Evolutionary conservation across 2,888 invertebrate genomes (phyloP).

Genomic region (Melangyna quadrimaculata): DNA sequence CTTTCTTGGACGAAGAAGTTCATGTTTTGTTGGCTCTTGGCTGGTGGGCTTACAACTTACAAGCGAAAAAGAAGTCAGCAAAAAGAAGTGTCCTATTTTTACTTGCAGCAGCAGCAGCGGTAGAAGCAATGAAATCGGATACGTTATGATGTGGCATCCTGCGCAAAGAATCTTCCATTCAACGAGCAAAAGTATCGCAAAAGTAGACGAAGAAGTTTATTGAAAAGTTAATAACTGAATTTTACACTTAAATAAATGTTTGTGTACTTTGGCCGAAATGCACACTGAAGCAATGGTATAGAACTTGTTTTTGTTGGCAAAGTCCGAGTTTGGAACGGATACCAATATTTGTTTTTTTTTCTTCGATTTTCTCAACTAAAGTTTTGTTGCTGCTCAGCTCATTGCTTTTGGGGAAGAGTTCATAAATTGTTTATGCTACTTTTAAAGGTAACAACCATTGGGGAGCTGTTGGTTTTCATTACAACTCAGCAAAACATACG

Average conservation of each 20-base stretch:
- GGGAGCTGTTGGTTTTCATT: slow-evolving; percentile 62
- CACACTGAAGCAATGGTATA: slow-evolving; percentile 11
- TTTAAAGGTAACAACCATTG: slow-evolving; percentile 16
- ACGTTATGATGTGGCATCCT: slow-evolving; percentile 50
- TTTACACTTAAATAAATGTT: slow-evolving; percentile 72
- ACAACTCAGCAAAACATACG: slow-evolving; percentile 29
- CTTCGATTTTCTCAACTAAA: slow-evolving; percentile 40
- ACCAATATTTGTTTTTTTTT: slow-evolving; percentile 16
- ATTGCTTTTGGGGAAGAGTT: slow-evolving; percentile 50
- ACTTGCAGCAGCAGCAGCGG: neutral
- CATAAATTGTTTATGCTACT: slow-evolving; percentile 17
- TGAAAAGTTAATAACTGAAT: slow-evolving; percentile 72
- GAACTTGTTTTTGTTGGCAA: slow-evolving; percentile 25
- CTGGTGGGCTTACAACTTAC: slow-evolving; percentile 9
- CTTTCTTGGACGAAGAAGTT: slow-evolving; percentile 13
- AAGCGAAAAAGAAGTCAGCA: slow-evolving; percentile 3
- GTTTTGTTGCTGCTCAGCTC: slow-evolving; percentile 56
- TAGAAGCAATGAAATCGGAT: slow-evolving; percentile 54
- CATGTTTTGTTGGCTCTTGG: slow-evolving; percentile 15
- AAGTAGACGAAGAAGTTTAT: slow-evolving; percentile 71
- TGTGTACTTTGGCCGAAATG: slow-evolving; percentile 68
- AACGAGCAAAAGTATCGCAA: slow-evolving; percentile 50
- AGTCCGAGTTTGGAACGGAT: slow-evolving; percentile 59
- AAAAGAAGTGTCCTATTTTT: neutral
- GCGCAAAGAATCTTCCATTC: neutral